Evolutionary conservation across 1,140 invertebrate species (phyloP), one percentile per base, ranked within the genome.

Genomic region (Lycorma delicatula): DNA sequence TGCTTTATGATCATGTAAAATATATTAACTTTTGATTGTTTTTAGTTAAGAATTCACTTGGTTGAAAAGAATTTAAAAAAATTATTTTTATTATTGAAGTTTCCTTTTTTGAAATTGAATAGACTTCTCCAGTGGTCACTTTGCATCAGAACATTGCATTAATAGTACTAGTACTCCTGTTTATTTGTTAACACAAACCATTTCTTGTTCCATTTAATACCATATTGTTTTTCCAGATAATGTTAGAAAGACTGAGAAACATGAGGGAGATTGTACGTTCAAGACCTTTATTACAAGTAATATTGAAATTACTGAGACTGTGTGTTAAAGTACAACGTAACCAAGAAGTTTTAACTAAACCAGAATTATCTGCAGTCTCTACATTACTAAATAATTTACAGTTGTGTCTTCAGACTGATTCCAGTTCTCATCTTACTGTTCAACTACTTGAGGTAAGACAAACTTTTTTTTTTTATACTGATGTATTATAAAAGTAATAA

Each of bases 221-320:
- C n/a, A n/a, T n/a, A n/a, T n/a, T n/a, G n/a, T n/a, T n/a, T n/a
- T 65, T 68, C 57, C 64, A 81, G 75, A 70, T 84, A 13, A 85
- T 89, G 79, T 73, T 89, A 46, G 80, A 82, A 54, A 75, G 86
- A 2, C 76, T 95, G 54, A 79, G 79, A 16, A 77, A 81, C 4
- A 81, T 88, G 63, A 80, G 83, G 60, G 84, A 89, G 62, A 78
- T 91, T 4, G 77, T 77, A 7, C 72, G 87, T 47, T 87, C 87
- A 2, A 78, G 86, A 63, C 87, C 89, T 31, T 70, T 95, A 18
- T 79, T 95, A 38, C 84, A 86, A 64, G 91, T 94, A 3, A 70
- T 93, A 3, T 71, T 96, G 1, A 93, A 93, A 72, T 69, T 96
- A 13, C 87, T 95, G 66, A 77, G 84, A 29, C 80, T 91, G 50